phyloP scores from a whole-genome alignment of 2,797 vertebrate genomes.

The Trematomus bernacchii region DNA sequence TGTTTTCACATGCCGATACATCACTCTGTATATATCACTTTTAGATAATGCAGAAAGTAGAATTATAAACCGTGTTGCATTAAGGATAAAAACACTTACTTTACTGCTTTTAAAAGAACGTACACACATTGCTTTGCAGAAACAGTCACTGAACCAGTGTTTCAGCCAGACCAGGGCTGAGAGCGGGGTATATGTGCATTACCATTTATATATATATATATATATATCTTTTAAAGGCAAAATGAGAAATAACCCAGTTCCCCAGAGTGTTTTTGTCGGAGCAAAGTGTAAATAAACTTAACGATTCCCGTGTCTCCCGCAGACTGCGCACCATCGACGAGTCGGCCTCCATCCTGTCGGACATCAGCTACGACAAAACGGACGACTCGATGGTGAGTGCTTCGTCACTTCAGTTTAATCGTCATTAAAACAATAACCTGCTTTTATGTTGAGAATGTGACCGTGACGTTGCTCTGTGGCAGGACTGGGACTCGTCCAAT shows the following conservation, averaged over 20 bases:
- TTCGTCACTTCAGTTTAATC: neutral
- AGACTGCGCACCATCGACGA: conserved; percentile 95
- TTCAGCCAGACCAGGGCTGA: too few relatives aligned
- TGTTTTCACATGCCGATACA: conserved; percentile 7
- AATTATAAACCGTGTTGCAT: too few relatives aligned
- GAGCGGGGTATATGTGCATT: too few relatives aligned
- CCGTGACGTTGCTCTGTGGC: conserved; percentile 24
- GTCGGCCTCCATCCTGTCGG: conserved; percentile 95
- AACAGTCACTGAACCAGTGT: too few relatives aligned
- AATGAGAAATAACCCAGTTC: neutral
- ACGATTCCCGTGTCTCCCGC: conserved; percentile 23
- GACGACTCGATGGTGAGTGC: conserved; percentile 94
- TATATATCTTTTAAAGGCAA: neutral
- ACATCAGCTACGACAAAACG: conserved; percentile 98
- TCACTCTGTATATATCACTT: neutral
- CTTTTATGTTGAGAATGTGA: conserved; percentile 6
- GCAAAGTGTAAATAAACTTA: neutral
- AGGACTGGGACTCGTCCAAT: conserved; percentile 97
- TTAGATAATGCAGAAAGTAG: neutral
- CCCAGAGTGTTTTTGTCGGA: neutral
- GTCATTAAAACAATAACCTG: accelerated
- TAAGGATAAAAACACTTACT: too few relatives aligned
- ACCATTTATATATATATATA: neutral
- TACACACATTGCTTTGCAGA: too few relatives aligned
- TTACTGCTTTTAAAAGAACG: too few relatives aligned